These are phyloP conservation scores for Brachionus calyciflorus DNA, from an alignment of 1,140 invertebrate genomes.

Conservation along the genomic window DNA sequence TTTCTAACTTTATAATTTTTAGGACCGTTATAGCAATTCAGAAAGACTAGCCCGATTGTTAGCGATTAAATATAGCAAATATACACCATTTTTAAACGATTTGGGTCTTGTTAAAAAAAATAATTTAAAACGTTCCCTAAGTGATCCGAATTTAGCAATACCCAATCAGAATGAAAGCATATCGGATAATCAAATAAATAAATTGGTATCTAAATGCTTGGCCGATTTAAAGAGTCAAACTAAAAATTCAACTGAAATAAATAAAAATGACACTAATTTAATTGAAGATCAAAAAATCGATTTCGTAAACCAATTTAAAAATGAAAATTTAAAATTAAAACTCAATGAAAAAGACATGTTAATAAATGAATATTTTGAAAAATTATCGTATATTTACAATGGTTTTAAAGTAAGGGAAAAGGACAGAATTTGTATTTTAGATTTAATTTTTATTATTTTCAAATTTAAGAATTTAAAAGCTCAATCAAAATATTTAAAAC, in stretches of 20 bases:
- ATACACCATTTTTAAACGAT: not conserved
- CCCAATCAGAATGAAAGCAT: not conserved
- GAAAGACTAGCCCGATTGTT: not conserved
- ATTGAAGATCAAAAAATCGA: not conserved
- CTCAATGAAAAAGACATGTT: not conserved
- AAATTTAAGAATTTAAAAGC: conserved; percentile 12
- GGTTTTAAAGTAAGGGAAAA: conserved; percentile 8
- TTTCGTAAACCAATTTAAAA: not conserved
- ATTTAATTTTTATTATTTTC: not conserved
- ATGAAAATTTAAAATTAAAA: not conserved
- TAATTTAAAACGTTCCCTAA: not conserved
- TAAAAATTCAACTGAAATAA: not conserved
- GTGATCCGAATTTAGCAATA: not conserved
- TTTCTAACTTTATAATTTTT: not conserved
- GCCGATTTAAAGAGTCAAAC: not conserved
- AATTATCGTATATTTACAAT: not conserved
- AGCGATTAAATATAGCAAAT: conserved; percentile 5
- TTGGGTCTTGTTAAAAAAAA: not conserved
- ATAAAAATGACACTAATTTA: not conserved
- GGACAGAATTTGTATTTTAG: too few species aligned
- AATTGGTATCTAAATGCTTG: not conserved
- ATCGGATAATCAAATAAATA: not conserved
- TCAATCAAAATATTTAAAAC: conserved; percentile 20
- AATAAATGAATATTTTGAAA: not conserved
- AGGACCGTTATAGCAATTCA: not conserved